These are phyloP conservation scores for Agonopterix heracliana DNA, from an alignment of 2,888 invertebrate species.

Conservation along the genomic window DNA sequence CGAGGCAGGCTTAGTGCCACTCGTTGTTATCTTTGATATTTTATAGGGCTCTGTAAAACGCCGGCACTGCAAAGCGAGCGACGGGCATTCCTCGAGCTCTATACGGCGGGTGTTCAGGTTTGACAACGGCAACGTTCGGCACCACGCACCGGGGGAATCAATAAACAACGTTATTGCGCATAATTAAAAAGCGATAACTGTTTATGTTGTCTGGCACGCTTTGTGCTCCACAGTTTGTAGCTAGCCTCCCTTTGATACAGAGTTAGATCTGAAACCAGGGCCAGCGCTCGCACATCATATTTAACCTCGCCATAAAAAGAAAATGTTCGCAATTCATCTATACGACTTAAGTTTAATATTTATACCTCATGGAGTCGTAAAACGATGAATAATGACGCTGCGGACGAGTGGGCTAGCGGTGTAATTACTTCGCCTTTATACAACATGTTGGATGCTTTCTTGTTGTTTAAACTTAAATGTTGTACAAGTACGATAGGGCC, in stretches of 20 bases:
- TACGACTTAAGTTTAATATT: conserved; percentile 74
- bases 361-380: conserved; percentile 75
- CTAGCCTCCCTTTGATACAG: conserved; percentile 34
- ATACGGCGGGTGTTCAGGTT: conserved; percentile 16
- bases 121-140: conserved; percentile 7
- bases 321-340: conserved; percentile 75
- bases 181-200: conserved; percentile 66
- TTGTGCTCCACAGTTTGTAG: conserved; percentile 45
- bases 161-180: conserved; percentile 56
- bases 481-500: conserved; percentile 54
- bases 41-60: conserved; percentile 75
- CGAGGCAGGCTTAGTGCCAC: conserved; percentile 52
- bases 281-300: conserved; percentile 63
- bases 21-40: conserved; percentile 74
- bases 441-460: conserved; percentile 60
- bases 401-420: conserved; percentile 70
- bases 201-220: conserved; percentile 48
- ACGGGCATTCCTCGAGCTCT: conserved; percentile 55
- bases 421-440: conserved; percentile 71
- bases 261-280: conserved; percentile 51
- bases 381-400: conserved; percentile 75
- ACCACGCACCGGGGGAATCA: conserved; percentile 22
- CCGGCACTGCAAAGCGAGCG: conserved; percentile 67
- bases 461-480: conserved; percentile 66
- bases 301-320: conserved; percentile 72